Base-by-base conservation (phyloP, 2,113 vertebrate genomes). In the Pterocles gutturalis region DNA sequence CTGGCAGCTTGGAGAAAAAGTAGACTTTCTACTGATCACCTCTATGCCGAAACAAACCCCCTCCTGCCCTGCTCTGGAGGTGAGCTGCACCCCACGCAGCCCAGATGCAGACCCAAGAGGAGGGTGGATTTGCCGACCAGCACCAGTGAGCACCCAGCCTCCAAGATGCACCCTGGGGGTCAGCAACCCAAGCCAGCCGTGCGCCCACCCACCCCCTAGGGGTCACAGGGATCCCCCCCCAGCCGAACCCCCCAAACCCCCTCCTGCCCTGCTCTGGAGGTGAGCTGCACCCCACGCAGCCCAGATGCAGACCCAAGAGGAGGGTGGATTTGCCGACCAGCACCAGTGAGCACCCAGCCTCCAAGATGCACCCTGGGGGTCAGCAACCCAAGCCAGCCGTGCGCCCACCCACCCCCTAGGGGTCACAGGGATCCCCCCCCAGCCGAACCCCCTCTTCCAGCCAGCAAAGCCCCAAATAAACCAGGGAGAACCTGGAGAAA, bases 111-210 rank as follows among this genome's bases (percentile, higher is more conserved):
- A 15, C 11, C 11, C 11, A 18, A 43, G 46, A 51, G n/a, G 33
- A 71, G 12, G 36, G 46, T 14, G 17, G 53, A 26, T 28, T 60
- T 51, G 13, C 13, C 34, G 28, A 21, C 46, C 33, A 28, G 13
- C 7, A 3, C 46, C 4, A 4, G 28, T 13, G 46, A 76, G 54
- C 61, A 53, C 29, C 61, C 55, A 61, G 41, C 64, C 57, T 10
- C 15, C 4, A 0, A 31, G 38, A 11, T 0, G 2, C 18, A 60
- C 18, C 38, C 54, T 6, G 0, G 2, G 33, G 36, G 66, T 36
- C 2, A 0, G 53, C 54, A 87, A 61, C 54, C 14, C 20, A 6
- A 87, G n/a, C 38, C 73, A 45, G 65, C 17, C 8, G 0, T 4
- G 20, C 3, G 17, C 22, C 54, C 34, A 24, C 26, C 57, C 34